A percentile compares a stretch with the other conserved stretches of the same genome.
Evolutionary conservation across 1,140 invertebrate genomes (phyloP).

Genomic region (Araneus ventricosus): DNA sequence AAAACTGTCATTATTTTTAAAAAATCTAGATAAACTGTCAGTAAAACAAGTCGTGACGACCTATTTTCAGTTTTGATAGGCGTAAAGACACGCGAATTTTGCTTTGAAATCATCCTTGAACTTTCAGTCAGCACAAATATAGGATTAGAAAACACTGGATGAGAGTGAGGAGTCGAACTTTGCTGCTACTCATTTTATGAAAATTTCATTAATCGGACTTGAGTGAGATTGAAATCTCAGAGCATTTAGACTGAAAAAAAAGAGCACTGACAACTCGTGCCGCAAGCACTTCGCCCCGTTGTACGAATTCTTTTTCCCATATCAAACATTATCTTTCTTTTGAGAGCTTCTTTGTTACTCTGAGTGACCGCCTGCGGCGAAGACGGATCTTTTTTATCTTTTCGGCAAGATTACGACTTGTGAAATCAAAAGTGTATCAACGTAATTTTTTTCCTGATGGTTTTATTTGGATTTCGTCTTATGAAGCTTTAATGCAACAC

Average conservation of each 20-base stretch:
- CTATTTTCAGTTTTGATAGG: no score
- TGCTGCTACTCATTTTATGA: neutral
- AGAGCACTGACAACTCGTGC: neutral
- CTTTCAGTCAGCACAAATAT: neutral
- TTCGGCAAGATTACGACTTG: neutral
- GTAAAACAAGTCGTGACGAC: no score
- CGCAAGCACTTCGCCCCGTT: neutral
- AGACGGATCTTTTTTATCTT: neutral
- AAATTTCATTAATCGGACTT: neutral
- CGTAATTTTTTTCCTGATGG: no score
- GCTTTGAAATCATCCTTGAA: neutral
- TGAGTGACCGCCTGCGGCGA: neutral
- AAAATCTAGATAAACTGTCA: no score
- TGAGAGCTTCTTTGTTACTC: neutral
- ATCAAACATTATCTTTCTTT: neutral
- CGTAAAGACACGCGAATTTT: neutral
- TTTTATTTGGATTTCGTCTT: no score
- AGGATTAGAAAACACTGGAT: neutral
- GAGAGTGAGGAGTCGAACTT: neutral
- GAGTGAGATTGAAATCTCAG: neutral
- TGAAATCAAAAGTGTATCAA: neutral
- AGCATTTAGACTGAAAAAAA: neutral
- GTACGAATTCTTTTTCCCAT: neutral
- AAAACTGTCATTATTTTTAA: no score
- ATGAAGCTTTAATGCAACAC: no score